phyloP scores from a whole-genome alignment of 2,888 invertebrate species.

The Lamellibrachia columna region DNA sequence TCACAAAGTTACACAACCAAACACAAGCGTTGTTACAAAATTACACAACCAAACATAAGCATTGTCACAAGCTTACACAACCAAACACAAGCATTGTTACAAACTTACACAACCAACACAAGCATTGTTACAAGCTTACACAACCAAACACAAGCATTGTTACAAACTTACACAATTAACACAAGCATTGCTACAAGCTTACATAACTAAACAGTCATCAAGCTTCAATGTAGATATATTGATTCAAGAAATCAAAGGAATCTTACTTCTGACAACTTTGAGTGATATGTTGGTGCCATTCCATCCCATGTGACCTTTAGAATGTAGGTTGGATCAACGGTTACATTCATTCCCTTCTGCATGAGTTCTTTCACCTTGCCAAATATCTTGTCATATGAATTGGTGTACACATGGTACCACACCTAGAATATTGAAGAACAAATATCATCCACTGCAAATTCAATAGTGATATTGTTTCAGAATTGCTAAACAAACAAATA shows the following conservation, averaged over 20 bases:
- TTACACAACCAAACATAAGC: no score
- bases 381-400: neutral
- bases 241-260: neutral
- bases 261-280: constrained; percentile 22
- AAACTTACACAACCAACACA: no score
- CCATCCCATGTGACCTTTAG: constrained; percentile 36
- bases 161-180: no score
- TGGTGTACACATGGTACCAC: constrained; percentile 17
- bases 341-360: neutral
- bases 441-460: neutral
- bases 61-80: no score
- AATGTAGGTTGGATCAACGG: constrained; percentile 21
- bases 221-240: neutral
- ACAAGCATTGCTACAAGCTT: no score
- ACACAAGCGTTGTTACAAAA: no score
- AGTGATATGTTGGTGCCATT: constrained; percentile 24
- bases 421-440: neutral
- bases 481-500: neutral
- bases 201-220: neutral
- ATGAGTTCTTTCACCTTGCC: neutral
- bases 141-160: no score
- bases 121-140: no score
- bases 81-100: no score
- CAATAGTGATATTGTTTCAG: no score
- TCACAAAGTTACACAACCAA: no score